Conservation (phyloP, 2,797 vertebrate genomes). For the Atherinosoma microstoma region DNA sequence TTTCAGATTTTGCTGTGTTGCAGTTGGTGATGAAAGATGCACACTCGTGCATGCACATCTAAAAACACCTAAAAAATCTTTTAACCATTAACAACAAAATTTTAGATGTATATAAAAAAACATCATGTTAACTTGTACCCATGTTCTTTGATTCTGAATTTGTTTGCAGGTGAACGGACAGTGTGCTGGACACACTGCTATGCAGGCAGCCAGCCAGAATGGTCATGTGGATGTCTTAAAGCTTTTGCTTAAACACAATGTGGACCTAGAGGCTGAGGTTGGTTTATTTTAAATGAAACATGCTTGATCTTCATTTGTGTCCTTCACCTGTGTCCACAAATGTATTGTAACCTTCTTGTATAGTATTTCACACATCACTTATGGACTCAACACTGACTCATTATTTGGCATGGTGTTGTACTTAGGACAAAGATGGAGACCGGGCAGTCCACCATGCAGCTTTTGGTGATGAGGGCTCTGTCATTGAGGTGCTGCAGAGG, state of each 20-base stretch:
- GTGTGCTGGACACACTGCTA: constrained; percentile 98
- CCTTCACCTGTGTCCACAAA: constrained; percentile 1
- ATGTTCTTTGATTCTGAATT: constrained; percentile 20
- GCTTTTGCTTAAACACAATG: constrained; percentile 96
- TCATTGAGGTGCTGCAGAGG: constrained; percentile 96
- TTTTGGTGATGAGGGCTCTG: constrained; percentile 97
- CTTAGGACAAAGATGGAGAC: constrained; percentile 98
- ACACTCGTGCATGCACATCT: constrained; percentile 42
- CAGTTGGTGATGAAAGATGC: constrained; percentile 77
- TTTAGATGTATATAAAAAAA: constrained; percentile 35
- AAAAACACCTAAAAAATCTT: constrained; percentile 25
- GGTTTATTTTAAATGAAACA: constrained; percentile 18
- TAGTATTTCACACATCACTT: constrained; percentile 3
- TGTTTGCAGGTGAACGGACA: constrained; percentile 92
- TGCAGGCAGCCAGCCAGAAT: constrained; percentile 99
- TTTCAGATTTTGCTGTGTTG: constrained; percentile 80
- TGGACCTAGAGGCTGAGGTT: constrained; percentile 99
- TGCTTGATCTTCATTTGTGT: constrained; percentile 1
- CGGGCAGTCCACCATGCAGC: constrained; percentile 96
- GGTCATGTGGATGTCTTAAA: constrained; percentile 98
- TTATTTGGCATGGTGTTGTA: constrained; percentile 39
- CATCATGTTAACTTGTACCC: constrained; percentile 1
- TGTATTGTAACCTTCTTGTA: background rate
- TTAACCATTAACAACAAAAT: constrained; percentile 42
- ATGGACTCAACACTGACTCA: constrained; percentile 26